Evolutionary conservation across 2,113 vertebrate genomes (phyloP), one percentile per base, ranked within the genome.

Genomic region (Cariama cristata): DNA sequence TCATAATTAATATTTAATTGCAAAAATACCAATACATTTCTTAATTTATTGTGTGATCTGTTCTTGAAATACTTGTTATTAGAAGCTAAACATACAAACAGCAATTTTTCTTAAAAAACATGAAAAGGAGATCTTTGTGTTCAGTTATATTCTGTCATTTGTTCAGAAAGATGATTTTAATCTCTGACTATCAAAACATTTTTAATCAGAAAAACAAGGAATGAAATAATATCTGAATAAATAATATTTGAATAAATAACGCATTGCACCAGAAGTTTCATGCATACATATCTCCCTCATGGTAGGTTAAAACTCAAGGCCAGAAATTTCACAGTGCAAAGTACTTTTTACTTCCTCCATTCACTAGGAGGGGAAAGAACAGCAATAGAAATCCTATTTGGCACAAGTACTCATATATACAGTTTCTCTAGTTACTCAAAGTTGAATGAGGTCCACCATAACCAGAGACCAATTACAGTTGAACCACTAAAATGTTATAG

Each of bases 1-100:
- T 76, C 82, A 58, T 79, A 88, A 82, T 62, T 91, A 52, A 88
- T 75, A 95, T 60, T 88, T 86, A 96, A 86, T 58, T 79, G 27
- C 16, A 96, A 86, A 95, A 84, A 59, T 76, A 52, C 15, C 26
- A 93, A 75, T 20, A 24, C 1, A 42, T 58, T 76, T 49, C 47
- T 49, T 76, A 85, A 71, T 58, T 88, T 86, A 15, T 76, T 9
- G 17, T 59, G 12, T 38, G 50, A 80, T 59, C 14, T 72, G 0
- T 69, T 87, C 0, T 0, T 74, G 12, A 92, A 83, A 53, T 86
- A 58, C 14, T 56, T 22, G 10, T 42, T 47, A 60, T 42, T 22
- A 83, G 3, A 4, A 35, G 3, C 5, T 63, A 72, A 83, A 42
- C 27, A 14, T 55, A 71, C 11, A 68, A 71, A 72, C 4, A 53